Conservation (phyloP, 2,797 vertebrate species). For the Synaphobranchus kaupii region DNA sequence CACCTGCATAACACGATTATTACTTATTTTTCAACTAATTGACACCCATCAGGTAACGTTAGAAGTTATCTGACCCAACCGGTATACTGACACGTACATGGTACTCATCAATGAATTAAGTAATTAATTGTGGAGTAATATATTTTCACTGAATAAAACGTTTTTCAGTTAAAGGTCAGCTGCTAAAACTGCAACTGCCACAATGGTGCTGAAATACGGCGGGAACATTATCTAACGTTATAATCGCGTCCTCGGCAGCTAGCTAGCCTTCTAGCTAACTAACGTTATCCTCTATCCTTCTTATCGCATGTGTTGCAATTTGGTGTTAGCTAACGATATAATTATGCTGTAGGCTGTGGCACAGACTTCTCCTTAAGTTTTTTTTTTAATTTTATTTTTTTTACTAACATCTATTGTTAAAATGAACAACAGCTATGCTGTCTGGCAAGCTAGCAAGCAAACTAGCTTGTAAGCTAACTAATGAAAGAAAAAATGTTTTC, state of each 20-base stretch:
- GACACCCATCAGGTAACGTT: neutral
- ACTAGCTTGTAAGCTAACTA: neutral
- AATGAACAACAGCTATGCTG: neutral
- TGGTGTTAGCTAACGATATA: neutral
- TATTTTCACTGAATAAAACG: neutral
- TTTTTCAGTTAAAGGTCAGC: conserved; percentile 1
- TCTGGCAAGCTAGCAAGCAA: neutral
- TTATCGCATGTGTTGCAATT: neutral
- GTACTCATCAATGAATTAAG: neutral
- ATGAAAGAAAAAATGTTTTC: neutral
- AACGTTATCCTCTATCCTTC: too few species aligned
- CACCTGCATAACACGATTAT: neutral
- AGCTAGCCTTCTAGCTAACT: neutral
- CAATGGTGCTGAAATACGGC: neutral
- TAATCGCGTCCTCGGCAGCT: neutral
- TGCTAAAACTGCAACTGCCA: neutral
- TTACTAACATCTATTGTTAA: neutral
- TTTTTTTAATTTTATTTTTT: too few species aligned
- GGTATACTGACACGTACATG: neutral
- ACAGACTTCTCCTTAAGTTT: neutral
- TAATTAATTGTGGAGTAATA: neutral
- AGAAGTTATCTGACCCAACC: neutral
- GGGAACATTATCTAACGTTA: neutral
- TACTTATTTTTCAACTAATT: neutral
- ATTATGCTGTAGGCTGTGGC: neutral